Conservation (phyloP, 1,140 invertebrate species). For the Procambarus clarkii region DNA sequence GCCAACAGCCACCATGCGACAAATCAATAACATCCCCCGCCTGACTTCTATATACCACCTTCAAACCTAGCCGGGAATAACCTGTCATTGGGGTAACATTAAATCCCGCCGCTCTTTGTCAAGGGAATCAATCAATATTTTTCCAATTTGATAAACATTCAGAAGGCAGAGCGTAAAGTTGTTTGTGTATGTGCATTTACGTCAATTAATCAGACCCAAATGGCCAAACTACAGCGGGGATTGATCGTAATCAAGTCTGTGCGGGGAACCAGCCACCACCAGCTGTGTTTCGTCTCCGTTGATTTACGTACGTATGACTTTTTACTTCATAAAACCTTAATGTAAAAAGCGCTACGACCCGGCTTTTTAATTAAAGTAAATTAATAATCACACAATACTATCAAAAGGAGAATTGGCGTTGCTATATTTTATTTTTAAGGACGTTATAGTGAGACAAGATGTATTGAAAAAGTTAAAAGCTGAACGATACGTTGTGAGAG, state of each 20-base stretch:
- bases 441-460: neutral
- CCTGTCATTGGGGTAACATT: slow-evolving; percentile 37
- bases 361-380: no score
- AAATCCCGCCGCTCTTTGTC: neutral
- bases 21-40: neutral
- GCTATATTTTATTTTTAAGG: neutral
- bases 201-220: slow-evolving; percentile 67
- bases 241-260: slow-evolving; percentile 69
- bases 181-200: slow-evolving; percentile 70
- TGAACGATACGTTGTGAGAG: slow-evolving; percentile 19
- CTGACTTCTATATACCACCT: neutral
- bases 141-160: slow-evolving; percentile 68
- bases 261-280: neutral
- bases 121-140: slow-evolving; percentile 64
- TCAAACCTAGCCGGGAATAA: neutral
- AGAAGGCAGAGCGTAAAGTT: slow-evolving; percentile 66
- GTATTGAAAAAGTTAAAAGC: neutral
- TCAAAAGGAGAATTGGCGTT: no score
- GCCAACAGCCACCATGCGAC: neutral
- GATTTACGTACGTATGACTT: neutral
- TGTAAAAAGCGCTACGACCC: no score
- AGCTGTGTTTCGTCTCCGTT: neutral
- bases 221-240: slow-evolving; percentile 63
- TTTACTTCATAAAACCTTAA: no score
- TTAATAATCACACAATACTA: no score